Base-by-base conservation (phyloP, 2,113 vertebrate genomes). In the Leptosomus discolor region DNA sequence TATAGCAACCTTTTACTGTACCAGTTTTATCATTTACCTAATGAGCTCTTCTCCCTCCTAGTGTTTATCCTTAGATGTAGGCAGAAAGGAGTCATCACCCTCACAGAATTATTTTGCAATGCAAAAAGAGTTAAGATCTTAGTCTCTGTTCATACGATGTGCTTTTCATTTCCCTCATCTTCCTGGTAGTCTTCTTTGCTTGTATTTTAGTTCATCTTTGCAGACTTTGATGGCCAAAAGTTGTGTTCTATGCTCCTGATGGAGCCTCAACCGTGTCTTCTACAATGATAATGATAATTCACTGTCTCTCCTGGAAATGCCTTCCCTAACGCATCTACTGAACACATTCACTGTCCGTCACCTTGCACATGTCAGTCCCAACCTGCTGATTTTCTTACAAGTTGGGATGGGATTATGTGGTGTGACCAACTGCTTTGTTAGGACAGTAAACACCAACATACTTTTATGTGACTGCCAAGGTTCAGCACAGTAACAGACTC, bases 21-120 rank as follows among this genome's bases (percentile, higher is more conserved):
- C 54, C 34, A 29, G 19, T 76, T 86, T 92, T 70, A 70, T 51
- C 22, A 54, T 94, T 89, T 89, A 67, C 81, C 65, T 92, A 75
- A 88, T 79, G 60, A 93, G 70, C 74, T 92, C 54, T 90, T 90
- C 46, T 92, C n/a, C 37, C 69, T 94, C 85, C 74, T 51, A 39
- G 69, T 88, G 85, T 90, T 95, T 93, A 37, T 56, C 77, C 43
- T 93, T 65, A 93, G 64, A 93, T 68, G 65, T 64, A 91, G 90
- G 34, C n/a, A 95, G 78, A 93, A 85, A 87, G 63, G 64, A 85
- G 65, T 82, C 73, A 51, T 58, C 60, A 54, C 29, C 24, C 56
- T 94, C 36, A 46, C 48, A 79, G 77, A 79, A 81, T n/a, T 71
- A 75, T 75, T 90, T 82, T 80, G 27, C n/a, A 75, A 37, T 37